These are phyloP conservation scores for Ormyrus pomaceus DNA, from an alignment of 2,888 invertebrate species.

Conservation along the genomic window DNA sequence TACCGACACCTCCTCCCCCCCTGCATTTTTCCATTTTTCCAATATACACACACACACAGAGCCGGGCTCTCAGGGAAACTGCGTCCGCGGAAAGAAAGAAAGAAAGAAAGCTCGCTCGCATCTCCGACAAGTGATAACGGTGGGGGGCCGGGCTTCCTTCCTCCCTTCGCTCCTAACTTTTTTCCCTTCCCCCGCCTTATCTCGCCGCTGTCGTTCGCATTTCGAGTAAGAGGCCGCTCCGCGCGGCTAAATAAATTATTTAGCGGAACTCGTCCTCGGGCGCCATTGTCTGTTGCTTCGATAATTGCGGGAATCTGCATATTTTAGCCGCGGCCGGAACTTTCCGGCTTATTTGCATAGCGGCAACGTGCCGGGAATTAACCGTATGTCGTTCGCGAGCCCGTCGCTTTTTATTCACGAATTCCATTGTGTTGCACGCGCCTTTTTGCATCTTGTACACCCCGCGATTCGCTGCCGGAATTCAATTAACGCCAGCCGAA, in stretches of 20 bases:
- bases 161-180: background rate
- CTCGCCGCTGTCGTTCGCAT: conserved; percentile 17
- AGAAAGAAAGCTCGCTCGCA: too few relatives aligned
- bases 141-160: too few relatives aligned
- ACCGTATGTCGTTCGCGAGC: background rate
- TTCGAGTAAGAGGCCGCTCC: background rate
- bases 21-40: conserved; percentile 9
- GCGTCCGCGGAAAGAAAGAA: too few relatives aligned
- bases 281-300: conserved; percentile 17
- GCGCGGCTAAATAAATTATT: conserved; percentile 35
- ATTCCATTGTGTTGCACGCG: background rate
- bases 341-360: conserved; percentile 40
- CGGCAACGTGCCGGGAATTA: conserved; percentile 37
- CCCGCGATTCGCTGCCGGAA: too few relatives aligned
- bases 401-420: background rate
- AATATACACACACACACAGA: background rate
- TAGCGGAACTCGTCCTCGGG: background rate
- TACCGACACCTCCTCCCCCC: background rate
- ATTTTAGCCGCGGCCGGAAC: conserved; percentile 22
- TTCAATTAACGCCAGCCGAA: too few relatives aligned
- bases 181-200: conserved; percentile 8
- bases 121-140: too few relatives aligned
- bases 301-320: conserved; percentile 48
- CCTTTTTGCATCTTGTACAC: background rate
- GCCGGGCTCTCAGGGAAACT: too few relatives aligned